phyloP scores from a whole-genome alignment of 64 coral and sea anemone species.

The Stylophora pistillata region DNA sequence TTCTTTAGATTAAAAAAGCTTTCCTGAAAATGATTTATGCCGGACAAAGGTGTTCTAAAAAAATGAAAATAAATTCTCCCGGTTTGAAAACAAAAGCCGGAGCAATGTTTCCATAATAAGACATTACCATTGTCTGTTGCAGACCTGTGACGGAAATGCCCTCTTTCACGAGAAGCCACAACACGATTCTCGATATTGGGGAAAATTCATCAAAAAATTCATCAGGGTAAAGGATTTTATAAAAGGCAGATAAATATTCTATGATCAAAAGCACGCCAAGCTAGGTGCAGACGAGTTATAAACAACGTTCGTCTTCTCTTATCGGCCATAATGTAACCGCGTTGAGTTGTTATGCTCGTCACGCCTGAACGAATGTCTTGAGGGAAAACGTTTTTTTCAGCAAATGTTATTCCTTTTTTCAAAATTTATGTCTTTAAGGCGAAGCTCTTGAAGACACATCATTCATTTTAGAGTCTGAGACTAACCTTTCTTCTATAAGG shows the following conservation, averaged over 20 bases:
- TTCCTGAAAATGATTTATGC: too few species aligned
- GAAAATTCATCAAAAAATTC: too few species aligned
- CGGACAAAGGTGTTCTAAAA: background rate
- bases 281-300: background rate
- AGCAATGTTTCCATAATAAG: background rate
- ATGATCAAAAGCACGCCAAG: background rate
- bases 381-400: background rate
- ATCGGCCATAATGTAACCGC: background rate
- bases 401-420: background rate
- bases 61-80: background rate
- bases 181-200: too few species aligned
- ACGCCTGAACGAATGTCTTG: background rate
- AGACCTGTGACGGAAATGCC: too few species aligned
- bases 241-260: too few species aligned
- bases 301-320: background rate
- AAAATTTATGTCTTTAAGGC: background rate
- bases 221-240: too few species aligned
- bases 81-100: background rate
- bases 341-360: slow-evolving; percentile 16
- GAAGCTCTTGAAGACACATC: background rate
- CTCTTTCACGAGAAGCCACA: too few species aligned
- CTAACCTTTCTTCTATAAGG: background rate
- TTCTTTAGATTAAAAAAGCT: too few species aligned
- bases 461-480: background rate
- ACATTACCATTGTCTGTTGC: too few species aligned